These are phyloP conservation scores for Chionis minor DNA, from an alignment of 2,113 vertebrate genomes.

Conservation along the genomic window DNA sequence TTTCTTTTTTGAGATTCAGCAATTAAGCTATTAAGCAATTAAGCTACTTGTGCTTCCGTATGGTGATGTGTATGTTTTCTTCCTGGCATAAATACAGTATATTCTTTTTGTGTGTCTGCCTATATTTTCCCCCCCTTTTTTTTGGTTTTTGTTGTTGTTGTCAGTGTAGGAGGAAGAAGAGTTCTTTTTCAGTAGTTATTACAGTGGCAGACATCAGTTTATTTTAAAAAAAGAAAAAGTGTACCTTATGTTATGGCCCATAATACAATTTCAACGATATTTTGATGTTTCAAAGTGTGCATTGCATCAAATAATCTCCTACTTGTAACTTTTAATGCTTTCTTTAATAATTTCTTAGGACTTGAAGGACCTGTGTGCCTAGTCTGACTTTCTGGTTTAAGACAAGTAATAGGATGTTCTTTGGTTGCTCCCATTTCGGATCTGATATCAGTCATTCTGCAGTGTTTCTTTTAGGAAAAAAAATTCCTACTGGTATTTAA, in stretches of 20 bases:
- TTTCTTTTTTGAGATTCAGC: neutral
- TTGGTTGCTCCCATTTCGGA: neutral
- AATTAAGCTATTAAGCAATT: neutral
- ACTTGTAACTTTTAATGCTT: neutral
- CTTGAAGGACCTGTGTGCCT: neutral
- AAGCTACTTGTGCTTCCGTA: neutral
- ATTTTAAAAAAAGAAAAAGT: neutral
- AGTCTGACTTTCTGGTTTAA: neutral
- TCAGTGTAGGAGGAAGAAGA: neutral
- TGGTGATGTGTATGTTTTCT: neutral
- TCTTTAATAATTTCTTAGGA: neutral
- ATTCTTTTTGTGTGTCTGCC: neutral
- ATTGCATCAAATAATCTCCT: neutral
- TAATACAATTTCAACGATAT: neutral
- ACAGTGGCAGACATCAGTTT: neutral
- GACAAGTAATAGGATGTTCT: neutral
- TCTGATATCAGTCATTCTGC: neutral
- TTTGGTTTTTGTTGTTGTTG: neutral
- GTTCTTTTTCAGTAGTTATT: neutral
- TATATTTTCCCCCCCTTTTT: neutral
- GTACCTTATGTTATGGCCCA: neutral
- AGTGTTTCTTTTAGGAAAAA: neutral
- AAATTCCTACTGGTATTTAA: neutral
- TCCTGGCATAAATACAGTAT: neutral
- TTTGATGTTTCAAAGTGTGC: neutral